Percentiles rank a stretch among this genome's conserved stretches.
phyloP scores from a whole-genome alignment of 1,140 invertebrate genomes.

The Heliconius nattereri region DNA sequence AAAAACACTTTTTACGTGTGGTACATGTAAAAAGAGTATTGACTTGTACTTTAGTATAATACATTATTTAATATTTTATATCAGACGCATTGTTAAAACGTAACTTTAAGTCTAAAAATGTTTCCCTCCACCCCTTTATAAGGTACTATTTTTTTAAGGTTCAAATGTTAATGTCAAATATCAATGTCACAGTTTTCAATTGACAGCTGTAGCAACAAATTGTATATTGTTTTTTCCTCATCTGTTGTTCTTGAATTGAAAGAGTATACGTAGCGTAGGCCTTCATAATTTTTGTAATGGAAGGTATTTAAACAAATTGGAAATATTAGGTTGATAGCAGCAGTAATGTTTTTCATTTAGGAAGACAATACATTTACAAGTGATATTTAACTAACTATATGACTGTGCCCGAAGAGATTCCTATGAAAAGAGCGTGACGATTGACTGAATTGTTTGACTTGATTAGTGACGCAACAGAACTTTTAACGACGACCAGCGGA shows the following conservation, averaged over 20 bases:
- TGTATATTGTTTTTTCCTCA: background rate
- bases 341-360: background rate
- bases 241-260: constrained; percentile 9
- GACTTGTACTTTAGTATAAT: no score
- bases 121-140: no score
- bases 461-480: constrained; percentile 33
- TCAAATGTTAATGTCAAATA: background rate
- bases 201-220: background rate
- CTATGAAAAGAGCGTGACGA: constrained; percentile 44
- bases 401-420: constrained; percentile 32
- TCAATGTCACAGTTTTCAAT: background rate
- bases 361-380: background rate
- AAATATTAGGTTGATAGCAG: background rate
- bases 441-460: constrained; percentile 45
- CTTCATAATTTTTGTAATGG: background rate
- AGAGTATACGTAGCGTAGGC: constrained; percentile 2
- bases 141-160: background rate
- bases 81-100: no score
- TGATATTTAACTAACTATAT: constrained; percentile 2
- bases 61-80: no score
- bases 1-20: no score
- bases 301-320: constrained; percentile 1
- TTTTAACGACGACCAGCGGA: constrained; percentile 5
- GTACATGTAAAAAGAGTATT: no score
- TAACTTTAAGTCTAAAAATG: no score